Conservation (phyloP, 2,113 vertebrate genomes). For the Accipiter cooperii region DNA sequence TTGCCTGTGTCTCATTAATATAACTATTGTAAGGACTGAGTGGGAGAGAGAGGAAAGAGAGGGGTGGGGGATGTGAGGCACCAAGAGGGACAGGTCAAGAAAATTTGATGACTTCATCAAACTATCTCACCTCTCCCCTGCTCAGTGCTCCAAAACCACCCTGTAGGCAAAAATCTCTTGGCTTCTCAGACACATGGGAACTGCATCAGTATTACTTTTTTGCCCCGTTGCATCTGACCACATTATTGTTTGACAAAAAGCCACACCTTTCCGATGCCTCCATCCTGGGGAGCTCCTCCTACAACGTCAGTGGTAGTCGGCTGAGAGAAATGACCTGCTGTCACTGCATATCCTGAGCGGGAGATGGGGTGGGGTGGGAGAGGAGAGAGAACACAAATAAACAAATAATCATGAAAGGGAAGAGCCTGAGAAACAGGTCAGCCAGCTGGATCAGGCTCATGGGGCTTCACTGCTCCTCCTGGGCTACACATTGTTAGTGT, state of each 20-base stretch:
- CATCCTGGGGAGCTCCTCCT: constrained; percentile 95
- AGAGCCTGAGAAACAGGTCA: background rate
- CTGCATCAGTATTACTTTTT: background rate
- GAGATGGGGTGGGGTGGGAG: background rate
- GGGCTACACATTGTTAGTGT: no score
- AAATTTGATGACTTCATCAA: background rate
- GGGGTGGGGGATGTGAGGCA: background rate
- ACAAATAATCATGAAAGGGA: background rate
- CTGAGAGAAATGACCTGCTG: constrained; percentile 93
- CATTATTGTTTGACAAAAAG: background rate
- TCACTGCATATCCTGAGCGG: constrained; percentile 87
- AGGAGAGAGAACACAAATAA: background rate
- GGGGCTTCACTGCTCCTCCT: background rate
- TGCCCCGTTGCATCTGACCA: background rate
- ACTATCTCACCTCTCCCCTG: background rate
- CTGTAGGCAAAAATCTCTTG: background rate
- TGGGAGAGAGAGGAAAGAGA: background rate
- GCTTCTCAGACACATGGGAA: background rate
- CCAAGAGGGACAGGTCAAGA: background rate
- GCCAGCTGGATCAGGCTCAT: background rate
- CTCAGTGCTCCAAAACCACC: background rate
- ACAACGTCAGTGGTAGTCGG: constrained; percentile 81
- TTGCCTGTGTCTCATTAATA: background rate
- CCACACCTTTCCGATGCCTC: constrained; percentile 87
- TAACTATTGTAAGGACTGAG: background rate